Evolutionary conservation across 2,113 vertebrate species (phyloP).

Genomic region (Microtus montanus): DNA sequence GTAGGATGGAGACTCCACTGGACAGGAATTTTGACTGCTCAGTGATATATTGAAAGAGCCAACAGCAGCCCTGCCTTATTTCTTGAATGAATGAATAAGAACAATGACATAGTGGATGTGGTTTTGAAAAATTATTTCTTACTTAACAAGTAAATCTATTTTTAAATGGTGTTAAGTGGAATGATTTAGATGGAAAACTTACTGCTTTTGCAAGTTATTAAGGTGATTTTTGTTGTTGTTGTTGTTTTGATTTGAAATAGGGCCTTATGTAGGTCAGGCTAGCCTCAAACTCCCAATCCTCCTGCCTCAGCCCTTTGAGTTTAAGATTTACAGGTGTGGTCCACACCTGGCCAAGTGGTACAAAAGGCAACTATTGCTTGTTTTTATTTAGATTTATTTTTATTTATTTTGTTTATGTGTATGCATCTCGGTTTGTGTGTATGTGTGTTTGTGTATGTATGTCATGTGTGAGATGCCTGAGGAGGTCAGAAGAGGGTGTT

Average conservation of each 20-base stretch:
- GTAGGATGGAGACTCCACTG: neutral
- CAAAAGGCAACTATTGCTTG: neutral
- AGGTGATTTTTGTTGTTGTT: neutral
- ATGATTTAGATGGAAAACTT: neutral
- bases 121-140: constrained; percentile 50
- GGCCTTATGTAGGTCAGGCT: neutral
- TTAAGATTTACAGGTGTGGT: neutral
- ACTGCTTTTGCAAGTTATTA: neutral
- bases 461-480: neutral
- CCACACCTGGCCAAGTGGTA: neutral
- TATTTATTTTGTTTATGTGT: neutral
- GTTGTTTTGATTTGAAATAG: neutral
- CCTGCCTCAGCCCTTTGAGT: neutral
- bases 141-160: constrained; percentile 15
- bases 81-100: constrained; percentile 20
- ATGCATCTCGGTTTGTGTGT: neutral
- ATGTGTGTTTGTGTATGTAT: accelerated
- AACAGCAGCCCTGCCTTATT: neutral
- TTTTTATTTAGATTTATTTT: neutral
- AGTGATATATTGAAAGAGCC: neutral
- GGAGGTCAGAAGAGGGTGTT: neutral
- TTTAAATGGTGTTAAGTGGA: neutral
- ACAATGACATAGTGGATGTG: neutral
- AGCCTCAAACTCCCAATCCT: neutral
- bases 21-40: neutral